Conservation (phyloP, 2,888 invertebrate genomes). For the Pterobdella sp. region DNA sequence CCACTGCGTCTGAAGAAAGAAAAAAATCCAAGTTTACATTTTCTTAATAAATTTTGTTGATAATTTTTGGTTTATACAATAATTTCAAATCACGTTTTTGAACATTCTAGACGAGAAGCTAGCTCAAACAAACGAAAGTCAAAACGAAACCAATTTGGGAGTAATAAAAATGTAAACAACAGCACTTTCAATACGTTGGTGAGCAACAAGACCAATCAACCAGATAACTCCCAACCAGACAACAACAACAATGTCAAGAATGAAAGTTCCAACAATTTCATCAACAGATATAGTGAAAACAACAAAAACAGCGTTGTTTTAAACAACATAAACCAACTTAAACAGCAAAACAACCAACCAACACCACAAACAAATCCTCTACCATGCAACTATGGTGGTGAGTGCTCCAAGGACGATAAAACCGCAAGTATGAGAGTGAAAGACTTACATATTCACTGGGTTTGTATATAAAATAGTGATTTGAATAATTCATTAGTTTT, state of each 20-base stretch:
- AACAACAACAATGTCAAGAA: background rate
- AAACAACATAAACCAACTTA: too few relatives aligned
- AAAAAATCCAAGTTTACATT: background rate
- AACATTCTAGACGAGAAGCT: background rate
- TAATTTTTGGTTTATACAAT: too few relatives aligned
- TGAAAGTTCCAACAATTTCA: background rate
- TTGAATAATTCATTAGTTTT: too few relatives aligned
- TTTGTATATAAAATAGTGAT: too few relatives aligned
- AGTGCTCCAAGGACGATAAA: slow-evolving; percentile 2
- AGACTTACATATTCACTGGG: slow-evolving; percentile 4
- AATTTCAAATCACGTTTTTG: too few relatives aligned
- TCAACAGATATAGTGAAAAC: too few relatives aligned
- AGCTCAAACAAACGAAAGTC: slow-evolving; percentile 5
- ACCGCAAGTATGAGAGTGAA: slow-evolving; percentile 5
- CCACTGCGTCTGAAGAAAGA: background rate
- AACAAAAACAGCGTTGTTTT: too few relatives aligned
- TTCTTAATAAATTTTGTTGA: too few relatives aligned
- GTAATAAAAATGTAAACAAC: slow-evolving; percentile 10
- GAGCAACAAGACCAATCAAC: background rate
- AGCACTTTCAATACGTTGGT: background rate
- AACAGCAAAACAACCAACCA: background rate
- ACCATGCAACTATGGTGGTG: slow-evolving; percentile 10
- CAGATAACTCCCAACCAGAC: background rate
- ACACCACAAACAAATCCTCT: background rate
- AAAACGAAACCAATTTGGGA: background rate